Base-by-base conservation (phyloP, 2,888 invertebrate species). In the Smittia sp. region DNA sequence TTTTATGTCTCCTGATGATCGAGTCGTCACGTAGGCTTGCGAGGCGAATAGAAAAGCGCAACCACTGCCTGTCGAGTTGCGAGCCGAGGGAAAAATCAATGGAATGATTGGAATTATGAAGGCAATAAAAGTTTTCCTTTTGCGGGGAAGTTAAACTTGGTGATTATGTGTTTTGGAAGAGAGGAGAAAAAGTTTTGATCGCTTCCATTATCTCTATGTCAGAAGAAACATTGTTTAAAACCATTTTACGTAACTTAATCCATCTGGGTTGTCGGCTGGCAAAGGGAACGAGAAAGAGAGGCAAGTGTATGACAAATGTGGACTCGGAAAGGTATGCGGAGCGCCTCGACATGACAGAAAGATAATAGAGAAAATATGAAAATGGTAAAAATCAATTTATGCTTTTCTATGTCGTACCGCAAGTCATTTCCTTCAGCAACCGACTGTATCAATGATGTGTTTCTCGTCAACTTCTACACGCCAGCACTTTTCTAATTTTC, bases 371-470 rank as follows among this genome's bases (percentile, higher is more conserved):
- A 67, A 38, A 67, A 38, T n/a, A 52, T 52, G 52, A n/a, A 67
- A 20, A 66, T 1, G 27, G 11, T 11, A 27, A 67, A 67, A 67
- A 67, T 67, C 66, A 67, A 67, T 67, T 67, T 67, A 18, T 62
- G 4, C 4, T 7, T 62, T 62, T 62, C 18, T 62, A 3, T 52
- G 24, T 62, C 39, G 25, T 25, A 20, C 39, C 20, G 39, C 66
- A 67, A 67, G 66, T 67, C 66, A 67, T 67, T 67, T 67, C 66
- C 38, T 67, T 32, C n/a, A n/a, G n/a, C n/a, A n/a, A n/a, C n/a
- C n/a, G n/a, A n/a, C n/a, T n/a, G n/a, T n/a, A n/a, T n/a, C n/a
- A n/a, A n/a, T n/a, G n/a, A n/a, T n/a, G n/a, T n/a, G n/a, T n/a
- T n/a, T n/a, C n/a, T n/a, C n/a, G n/a, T n/a, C n/a, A n/a, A n/a